Percentiles rank a stretch among this genome's conserved stretches.
Conservation (phyloP, 1,140 invertebrate species). For the Galleria mellonella region DNA sequence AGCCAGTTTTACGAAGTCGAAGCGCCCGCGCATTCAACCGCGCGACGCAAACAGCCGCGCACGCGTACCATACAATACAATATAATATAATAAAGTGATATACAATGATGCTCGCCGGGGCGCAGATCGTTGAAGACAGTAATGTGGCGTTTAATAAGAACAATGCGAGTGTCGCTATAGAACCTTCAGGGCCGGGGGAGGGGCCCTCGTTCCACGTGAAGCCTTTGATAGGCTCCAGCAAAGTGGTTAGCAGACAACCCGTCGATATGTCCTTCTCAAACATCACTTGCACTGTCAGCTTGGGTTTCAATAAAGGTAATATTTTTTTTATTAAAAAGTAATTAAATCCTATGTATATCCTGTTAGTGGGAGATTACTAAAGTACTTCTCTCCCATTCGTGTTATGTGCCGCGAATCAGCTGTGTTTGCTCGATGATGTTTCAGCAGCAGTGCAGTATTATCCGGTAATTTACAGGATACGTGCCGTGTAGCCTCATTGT, state of each 20-base stretch:
- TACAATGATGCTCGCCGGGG: conserved; percentile 60
- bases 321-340: conserved; percentile 6
- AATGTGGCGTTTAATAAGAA: conserved; percentile 35
- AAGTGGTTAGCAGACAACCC: conserved; percentile 70
- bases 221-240: conserved; percentile 41
- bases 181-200: conserved; percentile 5
- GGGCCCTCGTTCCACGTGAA: not conserved
- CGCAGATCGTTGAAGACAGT: conserved; percentile 44
- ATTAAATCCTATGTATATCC: too few relatives aligned
- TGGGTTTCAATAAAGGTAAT: conserved; percentile 82
- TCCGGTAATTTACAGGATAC: too few relatives aligned
- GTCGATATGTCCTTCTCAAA: conserved; percentile 84
- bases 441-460: too few relatives aligned
- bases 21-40: conserved; percentile 29
- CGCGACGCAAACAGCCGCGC: conserved; percentile 25
- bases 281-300: conserved; percentile 79
- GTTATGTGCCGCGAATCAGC: too few relatives aligned
- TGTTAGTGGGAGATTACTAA: too few relatives aligned
- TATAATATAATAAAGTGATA: conserved; percentile 9
- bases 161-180: conserved; percentile 7
- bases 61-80: conserved; percentile 26
- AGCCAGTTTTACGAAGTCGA: conserved; percentile 4
- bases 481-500: too few relatives aligned
- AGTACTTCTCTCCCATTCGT: too few relatives aligned
- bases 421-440: too few relatives aligned